phyloP scores from a whole-genome alignment of 92 coral and sea anemone species.

The Zoanthus solanderi region DNA sequence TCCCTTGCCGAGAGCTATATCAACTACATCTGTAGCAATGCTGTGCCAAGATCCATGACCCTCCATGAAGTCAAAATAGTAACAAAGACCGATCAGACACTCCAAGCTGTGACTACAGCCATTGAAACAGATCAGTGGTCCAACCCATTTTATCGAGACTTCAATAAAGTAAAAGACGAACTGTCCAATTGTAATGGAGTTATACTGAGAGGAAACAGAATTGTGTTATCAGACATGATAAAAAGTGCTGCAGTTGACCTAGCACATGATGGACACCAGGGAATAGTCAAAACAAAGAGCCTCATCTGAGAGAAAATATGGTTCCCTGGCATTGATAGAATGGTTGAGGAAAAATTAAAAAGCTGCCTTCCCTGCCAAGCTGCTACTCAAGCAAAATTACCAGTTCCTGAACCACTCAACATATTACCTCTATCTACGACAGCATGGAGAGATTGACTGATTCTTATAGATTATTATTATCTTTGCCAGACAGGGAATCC shows the following conservation, averaged over 20 bases:
- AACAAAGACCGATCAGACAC: slow-evolving; percentile 36
- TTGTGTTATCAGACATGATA: slow-evolving; percentile 24
- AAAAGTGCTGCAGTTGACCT: slow-evolving; percentile 29
- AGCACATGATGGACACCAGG: slow-evolving; percentile 46
- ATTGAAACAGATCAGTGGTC: slow-evolving; percentile 37
- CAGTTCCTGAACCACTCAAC: slow-evolving; percentile 27
- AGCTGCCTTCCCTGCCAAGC: slow-evolving; percentile 66
- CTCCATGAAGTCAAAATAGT: slow-evolving; percentile 69
- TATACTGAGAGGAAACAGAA: slow-evolving; percentile 26
- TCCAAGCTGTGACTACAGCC: slow-evolving; percentile 22
- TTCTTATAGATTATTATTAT: background rate
- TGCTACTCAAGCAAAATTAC: slow-evolving; percentile 45
- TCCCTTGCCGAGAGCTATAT: slow-evolving; percentile 2
- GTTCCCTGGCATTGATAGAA: slow-evolving; percentile 65
- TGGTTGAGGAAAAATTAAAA: slow-evolving; percentile 58
- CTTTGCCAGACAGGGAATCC: no score
- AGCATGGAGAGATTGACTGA: slow-evolving; percentile 57
- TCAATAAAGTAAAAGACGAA: slow-evolving; percentile 13
- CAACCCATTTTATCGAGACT: background rate
- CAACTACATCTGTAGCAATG: slow-evolving; percentile 54
- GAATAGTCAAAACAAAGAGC: slow-evolving; percentile 76
- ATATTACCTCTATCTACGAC: slow-evolving; percentile 56
- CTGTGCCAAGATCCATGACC: slow-evolving; percentile 58
- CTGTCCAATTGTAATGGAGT: background rate
- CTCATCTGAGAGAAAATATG: slow-evolving; percentile 63